These are phyloP conservation scores for Lissocephala sabroskyi DNA, from an alignment of 2,888 invertebrate genomes.

Conservation along the genomic window DNA sequence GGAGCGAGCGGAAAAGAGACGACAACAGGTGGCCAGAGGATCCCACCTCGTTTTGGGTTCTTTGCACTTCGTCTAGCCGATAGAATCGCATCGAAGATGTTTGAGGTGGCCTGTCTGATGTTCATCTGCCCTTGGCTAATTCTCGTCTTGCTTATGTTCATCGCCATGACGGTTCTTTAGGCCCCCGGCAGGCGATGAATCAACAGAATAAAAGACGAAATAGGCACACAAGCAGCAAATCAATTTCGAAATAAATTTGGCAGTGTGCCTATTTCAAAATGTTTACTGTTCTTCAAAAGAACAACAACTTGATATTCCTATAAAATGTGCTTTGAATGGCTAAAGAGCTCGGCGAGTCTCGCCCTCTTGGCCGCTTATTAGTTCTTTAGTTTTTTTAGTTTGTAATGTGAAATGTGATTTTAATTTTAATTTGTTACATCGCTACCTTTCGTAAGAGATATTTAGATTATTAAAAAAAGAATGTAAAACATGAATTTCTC, in stretches of 20 bases:
- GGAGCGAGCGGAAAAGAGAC: not conserved
- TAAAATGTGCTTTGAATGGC: constrained; percentile 31
- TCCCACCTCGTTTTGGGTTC: too few species aligned
- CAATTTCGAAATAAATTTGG: constrained; percentile 53
- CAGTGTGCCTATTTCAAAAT: constrained; percentile 61
- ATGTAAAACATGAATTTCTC: too few species aligned
- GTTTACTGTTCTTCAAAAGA: constrained; percentile 9
- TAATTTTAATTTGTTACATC: constrained; percentile 25
- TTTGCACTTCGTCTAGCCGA: too few species aligned
- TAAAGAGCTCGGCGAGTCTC: too few species aligned
- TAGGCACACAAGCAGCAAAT: constrained; percentile 55
- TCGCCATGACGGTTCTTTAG: constrained; percentile 78
- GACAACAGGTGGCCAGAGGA: constrained; percentile 3
- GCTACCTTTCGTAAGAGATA: not conserved
- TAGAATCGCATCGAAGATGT: constrained; percentile 56
- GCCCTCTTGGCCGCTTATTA: too few species aligned
- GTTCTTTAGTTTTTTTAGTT: not conserved
- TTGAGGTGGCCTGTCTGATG: constrained; percentile 76
- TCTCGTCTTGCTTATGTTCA: constrained; percentile 78
- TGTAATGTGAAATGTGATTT: constrained; percentile 42
- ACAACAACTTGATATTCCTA: constrained; percentile 34
- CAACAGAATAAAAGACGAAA: constrained; percentile 16
- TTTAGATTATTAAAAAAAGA: not conserved
- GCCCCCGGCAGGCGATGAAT: not conserved
- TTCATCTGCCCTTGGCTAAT: constrained; percentile 80